Base-by-base conservation (phyloP, 1,140 invertebrate genomes). In the Parasteatoda tepidariorum region DNA sequence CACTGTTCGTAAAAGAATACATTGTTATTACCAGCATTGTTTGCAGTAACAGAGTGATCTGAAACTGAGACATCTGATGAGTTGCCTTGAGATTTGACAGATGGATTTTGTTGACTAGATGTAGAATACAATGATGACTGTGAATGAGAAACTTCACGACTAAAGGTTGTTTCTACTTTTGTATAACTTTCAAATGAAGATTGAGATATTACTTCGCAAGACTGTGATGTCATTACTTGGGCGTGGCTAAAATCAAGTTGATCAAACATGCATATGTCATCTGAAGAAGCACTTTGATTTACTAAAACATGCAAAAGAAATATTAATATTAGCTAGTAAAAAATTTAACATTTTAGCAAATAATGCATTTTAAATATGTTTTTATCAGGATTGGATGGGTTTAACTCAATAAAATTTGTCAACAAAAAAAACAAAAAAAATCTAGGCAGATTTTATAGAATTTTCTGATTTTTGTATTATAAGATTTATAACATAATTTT, bases 81-180 rank as follows among this genome's bases (percentile, higher is more conserved):
- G 59, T 82, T 55, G 15, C 33, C 68, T 55, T 73, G 81, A 31
- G 68, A 74, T 74, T 54, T 55, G 9, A 59, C 38, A 68, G 78
- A 82, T 2, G 33, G n/a, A 71, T 82, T 82, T 67, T 68, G 30
- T 48, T 82, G 78, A 82, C 78, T 82, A 82, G 78, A 82, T 30
- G 3, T 54, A 57, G 78, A 82, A 62, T 71, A 34, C 11, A 82
- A 33, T 61, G 78, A 82, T 30, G 66, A 70, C 28, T 67, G 66
- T 0, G 78, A 82, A 22, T 54, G 66, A 18, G 78, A 82, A 18
- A 22, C 18, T 41, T 82, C 66, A 11, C 54, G 24, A 31, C n/a
- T 82, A 15, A 75, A 75, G 18, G 70, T 73, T n/a, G 24, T 22
- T 62, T 75, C 73, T 7, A 61, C 4, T 28, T 26, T 22, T 0